These are phyloP conservation scores for Anadara kagoshimensis DNA, from an alignment of 1,140 invertebrate species.

Conservation along the genomic window DNA sequence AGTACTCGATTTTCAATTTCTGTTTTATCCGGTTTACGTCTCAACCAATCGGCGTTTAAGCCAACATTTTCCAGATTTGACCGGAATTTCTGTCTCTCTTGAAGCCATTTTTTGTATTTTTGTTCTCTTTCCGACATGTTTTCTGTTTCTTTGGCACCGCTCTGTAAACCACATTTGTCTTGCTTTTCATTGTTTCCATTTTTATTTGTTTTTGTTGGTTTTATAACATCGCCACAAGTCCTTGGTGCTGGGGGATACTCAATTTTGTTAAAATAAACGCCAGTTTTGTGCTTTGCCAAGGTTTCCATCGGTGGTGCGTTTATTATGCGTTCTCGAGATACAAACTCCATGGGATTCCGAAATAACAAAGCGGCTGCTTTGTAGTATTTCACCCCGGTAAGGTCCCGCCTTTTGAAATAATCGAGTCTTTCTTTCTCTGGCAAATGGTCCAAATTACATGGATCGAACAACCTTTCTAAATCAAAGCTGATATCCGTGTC, in stretches of 20 bases:
- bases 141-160: conserved; percentile 35
- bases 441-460: conserved; percentile 68
- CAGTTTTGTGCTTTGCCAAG: conserved; percentile 60
- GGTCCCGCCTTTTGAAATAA: conserved; percentile 58
- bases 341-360: conserved; percentile 52
- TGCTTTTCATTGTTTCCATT: conserved; percentile 37
- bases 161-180: conserved; percentile 38
- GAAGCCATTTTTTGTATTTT: conserved; percentile 63
- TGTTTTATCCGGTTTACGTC: conserved; percentile 65
- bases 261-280: conserved; percentile 50
- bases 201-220: neutral
- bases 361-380: conserved; percentile 70
- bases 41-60: conserved; percentile 61
- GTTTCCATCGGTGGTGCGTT: conserved; percentile 67
- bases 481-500: conserved; percentile 59
- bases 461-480: conserved; percentile 67
- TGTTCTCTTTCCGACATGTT: conserved; percentile 44
- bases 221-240: conserved; percentile 34
- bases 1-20: conserved; percentile 61
- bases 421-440: conserved; percentile 61
- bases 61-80: conserved; percentile 64
- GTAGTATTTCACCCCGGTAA: conserved; percentile 65
- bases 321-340: conserved; percentile 58
- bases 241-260: conserved; percentile 34
- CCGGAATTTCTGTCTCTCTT: conserved; percentile 63